phyloP scores from a whole-genome alignment of 2,888 invertebrate genomes.

The Punctoribates punctum region DNA sequence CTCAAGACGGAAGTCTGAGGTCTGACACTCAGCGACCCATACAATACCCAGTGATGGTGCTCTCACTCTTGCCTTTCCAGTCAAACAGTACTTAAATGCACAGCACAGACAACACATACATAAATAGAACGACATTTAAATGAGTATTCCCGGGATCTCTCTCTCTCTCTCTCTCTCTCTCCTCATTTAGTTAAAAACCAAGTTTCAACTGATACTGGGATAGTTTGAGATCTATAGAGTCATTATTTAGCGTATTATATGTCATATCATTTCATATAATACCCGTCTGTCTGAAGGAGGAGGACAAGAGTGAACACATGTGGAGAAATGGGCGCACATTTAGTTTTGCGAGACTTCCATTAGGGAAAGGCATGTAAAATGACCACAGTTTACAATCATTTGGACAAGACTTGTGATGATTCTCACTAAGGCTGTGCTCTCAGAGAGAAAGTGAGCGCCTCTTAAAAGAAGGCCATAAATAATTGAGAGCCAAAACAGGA shows the following conservation, averaged over 20 bases:
- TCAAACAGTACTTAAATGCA: background rate
- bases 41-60: conserved; percentile 3
- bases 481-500: conserved; percentile 23
- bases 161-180: background rate
- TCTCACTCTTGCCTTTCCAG: conserved; percentile 9
- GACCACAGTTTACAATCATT: conserved; percentile 37
- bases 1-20: conserved; percentile 20
- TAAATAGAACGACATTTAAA: conserved; percentile 7
- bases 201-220: too few species aligned
- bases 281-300: background rate
- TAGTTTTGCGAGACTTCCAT: conserved; percentile 3
- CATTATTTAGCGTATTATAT: background rate
- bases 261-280: too few species aligned
- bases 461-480: conserved; percentile 16
- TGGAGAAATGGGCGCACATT: conserved; percentile 28
- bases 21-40: conserved; percentile 14
- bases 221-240: too few species aligned
- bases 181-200: background rate
- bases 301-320: background rate
- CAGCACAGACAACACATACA: conserved; percentile 10
- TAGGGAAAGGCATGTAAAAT: conserved; percentile 28
- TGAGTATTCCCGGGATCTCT: background rate
- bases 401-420: conserved; percentile 13
- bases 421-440: background rate
- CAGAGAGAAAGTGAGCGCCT: background rate